Base-by-base conservation (phyloP, 2,888 invertebrate species). In the Camponotus fellah region DNA sequence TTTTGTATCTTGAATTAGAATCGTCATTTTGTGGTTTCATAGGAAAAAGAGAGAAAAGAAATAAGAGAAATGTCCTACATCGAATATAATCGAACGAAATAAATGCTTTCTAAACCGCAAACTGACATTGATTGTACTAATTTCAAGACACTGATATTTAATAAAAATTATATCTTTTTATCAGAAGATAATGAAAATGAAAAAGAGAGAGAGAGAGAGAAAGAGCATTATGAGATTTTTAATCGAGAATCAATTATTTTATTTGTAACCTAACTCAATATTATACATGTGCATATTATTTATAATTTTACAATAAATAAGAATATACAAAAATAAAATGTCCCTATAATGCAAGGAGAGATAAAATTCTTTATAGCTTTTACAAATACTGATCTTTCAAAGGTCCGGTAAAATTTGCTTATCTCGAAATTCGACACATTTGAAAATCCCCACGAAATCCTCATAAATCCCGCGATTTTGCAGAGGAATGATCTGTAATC, bases 1-100 rank as follows among this genome's bases (percentile, higher is more conserved):
- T 9, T n/a, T 14, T 10, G 5, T 80, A 46, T 8, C 56, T 60
- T 40, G 37, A 5, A 72, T 72, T 60, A 46, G 43, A 46, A 60
- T 60, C 60, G 21, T 6, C 60, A 74, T 72, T 60, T 74, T 72
- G 75, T 43, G 75, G 74, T 72, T 71, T 46, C 17, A 12, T 12
- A 26, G 53, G 14, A 65, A 32, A 32, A 10, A 21, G 17, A 34
- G 32, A 46, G 32, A 43, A 10, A 17, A 17, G 32, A 17, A 71
- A 26, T 26, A 26, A 26, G 26, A 21, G 34, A 72, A 74, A 34
- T 49, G 60, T 60, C 60, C 60, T n/a, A 74, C 46, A 74, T 80
- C 9, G 14, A 60, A 79, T 46, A 46, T 71, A 37, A 26, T 26
- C 26, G 74, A 14, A 46, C 26, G 26, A 17, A 49, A 17, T 26